Conservation (phyloP, 2,888 invertebrate species). For the Harmothoe impar region DNA sequence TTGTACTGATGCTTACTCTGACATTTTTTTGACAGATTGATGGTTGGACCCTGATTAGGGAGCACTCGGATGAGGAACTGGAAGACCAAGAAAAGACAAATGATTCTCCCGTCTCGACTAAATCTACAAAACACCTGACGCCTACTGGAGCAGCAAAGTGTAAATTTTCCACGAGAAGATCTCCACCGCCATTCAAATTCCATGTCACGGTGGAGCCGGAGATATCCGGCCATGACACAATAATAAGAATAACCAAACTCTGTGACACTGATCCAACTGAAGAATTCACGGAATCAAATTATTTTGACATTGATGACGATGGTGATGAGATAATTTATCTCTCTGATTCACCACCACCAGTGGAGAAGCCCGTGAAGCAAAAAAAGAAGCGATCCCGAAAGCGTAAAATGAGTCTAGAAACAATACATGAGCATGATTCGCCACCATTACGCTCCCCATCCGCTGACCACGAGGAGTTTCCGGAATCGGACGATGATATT, state of each 20-base stretch:
- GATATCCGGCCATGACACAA: not conserved
- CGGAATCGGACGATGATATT: not conserved
- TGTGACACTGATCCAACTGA: not conserved
- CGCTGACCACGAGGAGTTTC: not conserved
- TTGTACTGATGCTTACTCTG: too few species aligned
- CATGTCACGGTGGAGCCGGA: not conserved
- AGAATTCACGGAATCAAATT: not conserved
- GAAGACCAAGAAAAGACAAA: not conserved
- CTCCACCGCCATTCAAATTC: not conserved
- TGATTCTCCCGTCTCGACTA: not conserved
- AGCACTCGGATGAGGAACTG: not conserved
- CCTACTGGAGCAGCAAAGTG: not conserved
- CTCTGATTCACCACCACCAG: not conserved
- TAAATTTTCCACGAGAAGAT: not conserved
- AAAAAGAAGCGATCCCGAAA: not conserved
- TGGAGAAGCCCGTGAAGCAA: not conserved
- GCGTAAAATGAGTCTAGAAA: not conserved
- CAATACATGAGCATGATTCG: not conserved
- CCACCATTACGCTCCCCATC: not conserved
- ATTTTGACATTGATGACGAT: not conserved
- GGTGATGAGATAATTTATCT: not conserved
- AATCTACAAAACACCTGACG: conserved; percentile 4
- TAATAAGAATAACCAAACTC: not conserved
- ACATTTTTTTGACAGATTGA: not conserved
- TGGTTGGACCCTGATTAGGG: not conserved